These are phyloP conservation scores for Jaculus jaculus DNA, from an alignment of 2,113 vertebrate species.

Conservation along the genomic window DNA sequence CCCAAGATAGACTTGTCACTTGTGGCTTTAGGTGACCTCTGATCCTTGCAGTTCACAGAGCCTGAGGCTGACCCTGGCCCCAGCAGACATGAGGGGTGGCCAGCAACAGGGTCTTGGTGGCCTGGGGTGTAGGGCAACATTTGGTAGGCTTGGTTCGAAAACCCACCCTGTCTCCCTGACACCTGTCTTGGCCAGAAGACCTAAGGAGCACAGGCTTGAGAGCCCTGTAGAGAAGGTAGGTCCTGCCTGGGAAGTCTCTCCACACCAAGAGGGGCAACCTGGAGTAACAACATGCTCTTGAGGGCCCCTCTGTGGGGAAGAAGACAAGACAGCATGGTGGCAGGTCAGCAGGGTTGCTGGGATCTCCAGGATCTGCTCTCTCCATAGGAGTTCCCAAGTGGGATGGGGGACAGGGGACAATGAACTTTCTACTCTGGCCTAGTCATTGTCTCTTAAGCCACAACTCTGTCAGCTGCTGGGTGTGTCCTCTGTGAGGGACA, in stretches of 20 bases:
- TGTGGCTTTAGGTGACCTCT: too few species aligned
- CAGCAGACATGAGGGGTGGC: neutral
- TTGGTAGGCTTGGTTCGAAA: too few species aligned
- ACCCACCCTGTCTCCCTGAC: neutral
- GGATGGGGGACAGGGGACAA: neutral
- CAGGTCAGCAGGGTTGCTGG: neutral
- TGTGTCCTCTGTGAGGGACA: neutral
- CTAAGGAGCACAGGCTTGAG: neutral
- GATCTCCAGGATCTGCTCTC: neutral
- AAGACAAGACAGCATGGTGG: neutral
- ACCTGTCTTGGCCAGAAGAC: neutral
- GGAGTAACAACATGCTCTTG: fast-evolving
- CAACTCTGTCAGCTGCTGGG: too few species aligned
- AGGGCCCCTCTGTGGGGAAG: neutral
- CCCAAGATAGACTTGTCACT: neutral
- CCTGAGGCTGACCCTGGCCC: too few species aligned
- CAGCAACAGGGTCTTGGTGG: too few species aligned
- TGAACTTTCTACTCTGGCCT: neutral
- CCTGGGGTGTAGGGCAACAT: neutral
- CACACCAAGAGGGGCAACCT: fast-evolving
- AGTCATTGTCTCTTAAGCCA: neutral
- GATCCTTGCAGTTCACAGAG: neutral
- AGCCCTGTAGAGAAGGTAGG: too few species aligned
- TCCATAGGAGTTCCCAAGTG: too few species aligned
- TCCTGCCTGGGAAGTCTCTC: neutral